Evolutionary conservation across 2,888 invertebrate genomes (phyloP).

Genomic region (Colostygia pectinataria): DNA sequence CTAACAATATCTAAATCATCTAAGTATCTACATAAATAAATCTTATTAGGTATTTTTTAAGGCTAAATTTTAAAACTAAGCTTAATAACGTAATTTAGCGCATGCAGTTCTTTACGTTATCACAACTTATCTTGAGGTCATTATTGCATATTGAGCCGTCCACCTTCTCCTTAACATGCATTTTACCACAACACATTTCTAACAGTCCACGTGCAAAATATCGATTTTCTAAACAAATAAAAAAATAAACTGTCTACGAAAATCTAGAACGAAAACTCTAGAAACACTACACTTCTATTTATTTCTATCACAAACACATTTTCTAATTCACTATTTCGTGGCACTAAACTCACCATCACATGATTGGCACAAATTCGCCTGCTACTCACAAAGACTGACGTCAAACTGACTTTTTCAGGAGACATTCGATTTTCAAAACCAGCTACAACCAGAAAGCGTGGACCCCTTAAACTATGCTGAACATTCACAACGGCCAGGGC

Average conservation of each 20-base stretch:
- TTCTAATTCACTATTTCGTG: constrained; percentile 39
- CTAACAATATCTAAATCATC: too few relatives aligned
- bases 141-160: constrained; percentile 42
- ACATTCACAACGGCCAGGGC: constrained; percentile 13
- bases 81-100: too few relatives aligned
- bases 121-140: too few relatives aligned
- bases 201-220: constrained; percentile 40
- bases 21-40: too few relatives aligned
- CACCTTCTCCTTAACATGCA: constrained; percentile 38
- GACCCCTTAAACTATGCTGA: constrained; percentile 38
- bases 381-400: constrained; percentile 59
- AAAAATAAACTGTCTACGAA: constrained; percentile 6
- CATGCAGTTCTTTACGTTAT: too few relatives aligned
- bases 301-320: constrained; percentile 49
- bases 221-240: constrained; percentile 37
- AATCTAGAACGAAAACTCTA: constrained; percentile 10
- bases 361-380: constrained; percentile 58
- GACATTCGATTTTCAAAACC: constrained; percentile 74
- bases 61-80: too few relatives aligned
- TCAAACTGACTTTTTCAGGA: constrained; percentile 59
- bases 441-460: constrained; percentile 58
- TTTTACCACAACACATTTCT: constrained; percentile 33
- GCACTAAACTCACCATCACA: constrained; percentile 73
- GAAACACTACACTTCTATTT: constrained; percentile 33
- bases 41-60: too few relatives aligned